Evolutionary conservation across 30 jellyfish, hydroid and myxozoan genomes (phyloP).

Genomic region (Catostylus mosaicus): DNA sequence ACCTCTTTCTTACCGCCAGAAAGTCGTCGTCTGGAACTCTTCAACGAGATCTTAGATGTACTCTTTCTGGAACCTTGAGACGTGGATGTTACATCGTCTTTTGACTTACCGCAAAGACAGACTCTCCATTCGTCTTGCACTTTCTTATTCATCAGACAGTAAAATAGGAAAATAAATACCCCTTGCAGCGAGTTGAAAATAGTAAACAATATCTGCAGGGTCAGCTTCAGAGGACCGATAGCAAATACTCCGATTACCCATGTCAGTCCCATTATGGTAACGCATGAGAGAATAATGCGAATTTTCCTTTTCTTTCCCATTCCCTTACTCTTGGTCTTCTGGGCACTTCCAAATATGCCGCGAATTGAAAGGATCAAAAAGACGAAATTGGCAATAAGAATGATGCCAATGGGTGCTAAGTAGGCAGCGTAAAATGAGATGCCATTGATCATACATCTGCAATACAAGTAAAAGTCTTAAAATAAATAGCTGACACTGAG

Average conservation of each 20-base stretch:
- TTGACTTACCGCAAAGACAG: not conserved
- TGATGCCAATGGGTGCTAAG: conserved; percentile 37
- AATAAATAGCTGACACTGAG: not conserved
- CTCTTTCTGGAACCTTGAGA: conserved; percentile 14
- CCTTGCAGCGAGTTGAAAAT: conserved; percentile 61
- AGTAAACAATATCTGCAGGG: conserved; percentile 36
- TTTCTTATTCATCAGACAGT: conserved; percentile 30
- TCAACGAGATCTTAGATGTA: not conserved
- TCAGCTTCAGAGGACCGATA: conserved; percentile 15
- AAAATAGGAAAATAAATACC: conserved; percentile 38
- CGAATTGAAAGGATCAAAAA: conserved; percentile 16
- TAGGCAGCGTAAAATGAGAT: conserved; percentile 32
- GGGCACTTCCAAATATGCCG: conserved; percentile 30
- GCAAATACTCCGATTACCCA: conserved; percentile 56
- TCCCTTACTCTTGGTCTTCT: conserved; percentile 25
- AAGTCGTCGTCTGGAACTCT: not conserved
- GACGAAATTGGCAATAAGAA: conserved; percentile 22
- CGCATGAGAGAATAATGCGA: conserved; percentile 35
- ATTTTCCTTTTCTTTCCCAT: conserved; percentile 15
- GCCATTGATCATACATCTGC: conserved; percentile 54
- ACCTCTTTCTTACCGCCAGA: not conserved
- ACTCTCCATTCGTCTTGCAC: conserved; percentile 33
- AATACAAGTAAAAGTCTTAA: not conserved
- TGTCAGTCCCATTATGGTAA: conserved; percentile 49
- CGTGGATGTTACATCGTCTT: not conserved